Percentiles rank a stretch among this genome's conserved stretches.
These are phyloP conservation scores for Elaphurus davidianus DNA, from an alignment of 2,113 vertebrate genomes.

Conservation along the genomic window DNA sequence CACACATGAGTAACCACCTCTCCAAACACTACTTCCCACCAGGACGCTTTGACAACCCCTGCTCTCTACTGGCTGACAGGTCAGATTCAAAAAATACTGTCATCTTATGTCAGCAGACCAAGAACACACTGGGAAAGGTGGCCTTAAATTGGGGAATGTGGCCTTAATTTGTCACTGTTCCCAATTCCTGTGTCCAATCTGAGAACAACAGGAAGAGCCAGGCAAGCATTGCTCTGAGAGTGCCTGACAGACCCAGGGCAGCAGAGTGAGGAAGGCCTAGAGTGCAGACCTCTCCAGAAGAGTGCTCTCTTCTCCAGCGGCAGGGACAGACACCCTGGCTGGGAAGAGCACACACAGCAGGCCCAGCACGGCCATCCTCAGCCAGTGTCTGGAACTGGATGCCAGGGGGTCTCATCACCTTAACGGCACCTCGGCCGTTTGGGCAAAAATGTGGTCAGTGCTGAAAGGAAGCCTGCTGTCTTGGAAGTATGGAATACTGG, in stretches of 20 bases:
- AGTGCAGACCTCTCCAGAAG: background rate
- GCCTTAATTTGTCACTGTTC: background rate
- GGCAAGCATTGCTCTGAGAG: background rate
- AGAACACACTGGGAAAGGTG: background rate
- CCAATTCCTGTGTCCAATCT: background rate
- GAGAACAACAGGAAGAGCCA: background rate
- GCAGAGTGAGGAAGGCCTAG: background rate
- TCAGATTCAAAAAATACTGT: background rate
- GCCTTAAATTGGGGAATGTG: background rate
- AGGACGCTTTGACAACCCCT: background rate
- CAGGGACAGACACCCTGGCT: rapidly evolving
- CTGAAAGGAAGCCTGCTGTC: background rate
- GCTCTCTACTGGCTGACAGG: background rate
- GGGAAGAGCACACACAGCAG: background rate
- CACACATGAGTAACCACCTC: rapidly evolving
- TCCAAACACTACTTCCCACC: background rate
- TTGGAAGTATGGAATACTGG: background rate
- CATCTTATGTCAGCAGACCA: background rate
- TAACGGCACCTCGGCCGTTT: background rate
- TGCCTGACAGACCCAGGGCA: background rate
- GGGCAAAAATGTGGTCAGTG: background rate
- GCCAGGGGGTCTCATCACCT: background rate
- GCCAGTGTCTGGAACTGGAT: background rate
- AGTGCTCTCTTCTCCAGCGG: background rate
- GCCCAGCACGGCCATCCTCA: rapidly evolving